Conservation (phyloP, 2,113 vertebrate genomes). For the Rhea americana region DNA sequence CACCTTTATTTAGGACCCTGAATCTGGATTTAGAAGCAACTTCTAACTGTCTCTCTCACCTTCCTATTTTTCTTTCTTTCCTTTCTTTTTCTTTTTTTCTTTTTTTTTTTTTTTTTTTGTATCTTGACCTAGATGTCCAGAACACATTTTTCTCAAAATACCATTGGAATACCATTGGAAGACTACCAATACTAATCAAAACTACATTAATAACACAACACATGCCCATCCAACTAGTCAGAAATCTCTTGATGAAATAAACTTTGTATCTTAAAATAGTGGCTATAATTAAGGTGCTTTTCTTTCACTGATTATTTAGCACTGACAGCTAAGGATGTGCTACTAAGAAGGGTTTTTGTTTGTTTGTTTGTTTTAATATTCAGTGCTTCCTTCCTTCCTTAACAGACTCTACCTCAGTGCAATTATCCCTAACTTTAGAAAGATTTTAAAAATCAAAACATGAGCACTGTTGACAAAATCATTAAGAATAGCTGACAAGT, state of each 20-base stretch:
- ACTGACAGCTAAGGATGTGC: background rate
- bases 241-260: background rate
- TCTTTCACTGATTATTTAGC: background rate
- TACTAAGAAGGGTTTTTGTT: background rate
- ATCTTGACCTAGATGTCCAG: background rate
- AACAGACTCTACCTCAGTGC: background rate
- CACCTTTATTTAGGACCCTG: background rate
- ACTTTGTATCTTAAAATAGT: background rate
- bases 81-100: background rate
- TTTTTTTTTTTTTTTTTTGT: background rate
- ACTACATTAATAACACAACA: background rate
- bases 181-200: background rate
- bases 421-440: background rate
- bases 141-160: background rate
- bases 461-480: background rate
- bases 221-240: background rate
- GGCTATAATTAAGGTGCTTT: background rate
- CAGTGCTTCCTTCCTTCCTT: background rate
- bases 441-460: background rate
- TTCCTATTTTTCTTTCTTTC: too few species aligned
- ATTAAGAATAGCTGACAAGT: background rate
- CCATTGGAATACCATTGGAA: background rate
- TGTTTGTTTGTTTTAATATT: background rate
- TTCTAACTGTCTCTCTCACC: background rate
- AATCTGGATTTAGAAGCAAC: background rate